Percentiles rank a stretch among this genome's conserved stretches.
These are phyloP conservation scores for Parnassius glacialis DNA, from an alignment of 2,888 invertebrate genomes.

Conservation along the genomic window DNA sequence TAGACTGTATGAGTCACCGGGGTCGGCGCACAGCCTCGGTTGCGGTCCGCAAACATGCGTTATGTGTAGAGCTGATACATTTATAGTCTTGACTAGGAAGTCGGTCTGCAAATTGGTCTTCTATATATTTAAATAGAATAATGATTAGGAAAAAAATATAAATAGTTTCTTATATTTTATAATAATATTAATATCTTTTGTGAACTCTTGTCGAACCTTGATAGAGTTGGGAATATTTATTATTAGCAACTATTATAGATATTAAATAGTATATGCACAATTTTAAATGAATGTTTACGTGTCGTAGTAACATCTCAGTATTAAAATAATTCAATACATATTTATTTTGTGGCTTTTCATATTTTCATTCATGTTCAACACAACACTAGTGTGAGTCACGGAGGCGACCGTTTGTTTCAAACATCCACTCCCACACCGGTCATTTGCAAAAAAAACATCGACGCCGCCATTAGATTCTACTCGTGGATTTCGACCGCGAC, in stretches of 20 bases:
- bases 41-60: slow-evolving; percentile 44
- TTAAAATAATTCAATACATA: too few relatives aligned
- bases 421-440: slow-evolving; percentile 21
- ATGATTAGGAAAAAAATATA: too few relatives aligned
- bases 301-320: too few relatives aligned
- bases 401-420: slow-evolving; percentile 13
- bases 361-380: not conserved
- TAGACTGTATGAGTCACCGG: slow-evolving; percentile 61
- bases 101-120: too few relatives aligned
- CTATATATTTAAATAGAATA: too few relatives aligned
- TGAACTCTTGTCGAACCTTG: too few relatives aligned
- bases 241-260: too few relatives aligned
- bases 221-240: too few relatives aligned
- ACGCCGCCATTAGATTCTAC: not conserved
- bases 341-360: not conserved
- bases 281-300: too few relatives aligned
- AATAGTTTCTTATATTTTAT: too few relatives aligned
- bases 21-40: slow-evolving; percentile 49
- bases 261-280: too few relatives aligned
- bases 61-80: slow-evolving; percentile 14
- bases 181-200: too few relatives aligned
- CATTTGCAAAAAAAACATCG: slow-evolving; percentile 18
- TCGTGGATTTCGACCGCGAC: slow-evolving; percentile 18
- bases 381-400: slow-evolving; percentile 14
- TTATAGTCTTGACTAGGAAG: not conserved